Evolutionary conservation across 2,888 invertebrate species (phyloP).

Genomic region (Ophioninae sp.): DNA sequence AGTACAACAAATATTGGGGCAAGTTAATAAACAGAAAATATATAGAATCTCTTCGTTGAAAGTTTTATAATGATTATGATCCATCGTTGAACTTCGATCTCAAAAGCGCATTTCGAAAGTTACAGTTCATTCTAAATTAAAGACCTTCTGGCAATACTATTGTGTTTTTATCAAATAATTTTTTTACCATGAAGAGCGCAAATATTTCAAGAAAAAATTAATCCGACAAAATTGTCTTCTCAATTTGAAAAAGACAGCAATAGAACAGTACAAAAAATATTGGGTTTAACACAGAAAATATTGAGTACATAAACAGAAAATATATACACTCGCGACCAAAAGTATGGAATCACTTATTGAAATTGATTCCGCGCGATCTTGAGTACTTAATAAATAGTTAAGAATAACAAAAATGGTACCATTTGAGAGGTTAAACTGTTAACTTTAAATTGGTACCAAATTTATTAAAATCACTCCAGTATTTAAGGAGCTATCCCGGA

Average conservation of each 20-base stretch:
- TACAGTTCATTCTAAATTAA: background rate
- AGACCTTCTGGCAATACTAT: background rate
- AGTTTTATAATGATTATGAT: too few species aligned
- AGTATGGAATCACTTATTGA: too few species aligned
- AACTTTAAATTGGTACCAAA: too few species aligned
- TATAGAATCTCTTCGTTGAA: too few species aligned
- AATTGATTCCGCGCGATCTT: too few species aligned
- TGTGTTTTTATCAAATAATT: background rate
- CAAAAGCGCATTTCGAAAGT: background rate
- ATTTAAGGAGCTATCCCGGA: too few species aligned
- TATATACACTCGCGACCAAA: too few species aligned
- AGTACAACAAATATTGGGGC: background rate
- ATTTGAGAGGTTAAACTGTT: too few species aligned
- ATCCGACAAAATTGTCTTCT: background rate
- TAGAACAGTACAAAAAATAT: background rate
- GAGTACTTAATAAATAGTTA: too few species aligned
- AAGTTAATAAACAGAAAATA: background rate
- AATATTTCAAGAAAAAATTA: slow-evolving; percentile 14
- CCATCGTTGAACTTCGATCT: background rate
- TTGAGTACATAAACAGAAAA: background rate
- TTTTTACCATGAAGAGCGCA: background rate
- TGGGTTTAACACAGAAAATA: too few species aligned
- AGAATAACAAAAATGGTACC: too few species aligned
- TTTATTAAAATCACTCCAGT: too few species aligned
- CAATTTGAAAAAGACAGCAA: background rate